These are phyloP conservation scores for Chalcis sispes DNA, from an alignment of 2,888 invertebrate genomes.

Conservation along the genomic window DNA sequence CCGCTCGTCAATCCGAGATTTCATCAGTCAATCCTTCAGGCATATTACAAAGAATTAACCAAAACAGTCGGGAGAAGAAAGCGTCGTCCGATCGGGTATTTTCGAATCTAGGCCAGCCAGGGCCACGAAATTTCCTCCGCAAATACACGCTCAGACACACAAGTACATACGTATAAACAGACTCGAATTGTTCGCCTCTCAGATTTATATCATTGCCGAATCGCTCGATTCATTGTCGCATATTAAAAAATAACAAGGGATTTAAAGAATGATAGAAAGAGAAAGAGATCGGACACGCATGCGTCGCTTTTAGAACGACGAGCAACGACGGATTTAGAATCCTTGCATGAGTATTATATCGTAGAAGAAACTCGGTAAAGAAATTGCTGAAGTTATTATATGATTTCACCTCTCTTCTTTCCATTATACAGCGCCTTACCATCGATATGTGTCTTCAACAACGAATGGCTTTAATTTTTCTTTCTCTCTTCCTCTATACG, in stretches of 20 bases:
- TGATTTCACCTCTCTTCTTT: not conserved
- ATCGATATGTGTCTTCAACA: too few relatives aligned
- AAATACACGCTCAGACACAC: not conserved
- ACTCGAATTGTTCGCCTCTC: too few relatives aligned
- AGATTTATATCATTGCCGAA: too few relatives aligned
- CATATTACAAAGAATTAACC: too few relatives aligned
- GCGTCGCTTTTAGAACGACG: not conserved
- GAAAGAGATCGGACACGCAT: not conserved
- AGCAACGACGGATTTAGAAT: not conserved
- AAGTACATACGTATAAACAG: not conserved
- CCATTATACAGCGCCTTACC: too few relatives aligned
- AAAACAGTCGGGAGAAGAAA: not conserved
- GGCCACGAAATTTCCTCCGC: slow-evolving; percentile 22
- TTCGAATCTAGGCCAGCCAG: slow-evolving; percentile 27
- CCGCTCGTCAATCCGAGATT: too few relatives aligned
- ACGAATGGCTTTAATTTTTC: too few relatives aligned
- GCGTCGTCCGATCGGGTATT: slow-evolving; percentile 28
- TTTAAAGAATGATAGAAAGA: not conserved
- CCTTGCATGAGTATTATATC: too few relatives aligned
- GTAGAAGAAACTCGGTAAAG: not conserved
- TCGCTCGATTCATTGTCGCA: not conserved
- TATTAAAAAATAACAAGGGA: not conserved
- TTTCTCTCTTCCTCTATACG: too few relatives aligned
- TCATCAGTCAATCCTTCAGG: too few relatives aligned
- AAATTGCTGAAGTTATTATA: not conserved